Conservation (phyloP, 2,113 vertebrate species). For the Xyrauchen texanus region DNA sequence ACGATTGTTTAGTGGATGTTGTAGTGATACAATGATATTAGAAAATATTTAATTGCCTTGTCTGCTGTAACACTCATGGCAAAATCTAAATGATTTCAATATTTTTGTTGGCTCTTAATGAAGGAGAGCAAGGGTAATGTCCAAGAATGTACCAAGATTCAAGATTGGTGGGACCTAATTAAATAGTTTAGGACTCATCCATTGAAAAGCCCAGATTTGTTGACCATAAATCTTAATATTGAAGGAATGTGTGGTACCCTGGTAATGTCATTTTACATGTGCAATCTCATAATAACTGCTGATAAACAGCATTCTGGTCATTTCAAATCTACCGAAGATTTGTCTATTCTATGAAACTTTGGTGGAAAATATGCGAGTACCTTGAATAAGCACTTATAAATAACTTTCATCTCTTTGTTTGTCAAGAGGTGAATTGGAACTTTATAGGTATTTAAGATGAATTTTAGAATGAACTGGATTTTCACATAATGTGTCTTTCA, state of each 20-base stretch:
- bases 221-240: too few species aligned
- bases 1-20: constrained; percentile 31
- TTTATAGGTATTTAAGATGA: not conserved
- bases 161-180: too few species aligned
- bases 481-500: not conserved
- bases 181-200: too few species aligned
- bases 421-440: not conserved
- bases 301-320: not conserved
- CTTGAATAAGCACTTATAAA: constrained; percentile 30
- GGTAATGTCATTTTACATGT: not conserved
- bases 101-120: constrained; percentile 16
- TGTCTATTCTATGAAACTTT: not conserved
- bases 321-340: not conserved
- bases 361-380: constrained; percentile 7
- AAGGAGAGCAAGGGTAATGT: not conserved
- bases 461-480: not conserved
- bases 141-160: too few species aligned
- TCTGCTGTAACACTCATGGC: not conserved
- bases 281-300: not conserved
- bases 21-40: constrained; percentile 27
- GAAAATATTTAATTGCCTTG: constrained; percentile 20
- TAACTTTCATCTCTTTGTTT: constrained; percentile 12
- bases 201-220: too few species aligned
- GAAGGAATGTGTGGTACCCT: too few species aligned
- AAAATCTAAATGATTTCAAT: not conserved